Evolutionary conservation across 1,140 invertebrate species (phyloP), one percentile per base, ranked within the genome.

Genomic region (Parapsyche elsis): DNA sequence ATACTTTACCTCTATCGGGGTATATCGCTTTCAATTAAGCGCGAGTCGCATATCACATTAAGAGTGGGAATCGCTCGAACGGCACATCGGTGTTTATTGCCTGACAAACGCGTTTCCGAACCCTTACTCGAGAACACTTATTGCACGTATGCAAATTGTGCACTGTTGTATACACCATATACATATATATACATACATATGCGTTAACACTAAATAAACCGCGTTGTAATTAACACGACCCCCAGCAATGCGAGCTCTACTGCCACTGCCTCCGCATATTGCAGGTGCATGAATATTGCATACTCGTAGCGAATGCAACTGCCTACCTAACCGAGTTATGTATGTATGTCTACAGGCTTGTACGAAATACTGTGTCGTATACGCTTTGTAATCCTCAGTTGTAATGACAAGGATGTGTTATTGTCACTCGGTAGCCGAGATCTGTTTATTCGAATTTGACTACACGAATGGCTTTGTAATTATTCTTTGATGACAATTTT

Each of bases 241-340:
- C 45, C 23, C 64, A 23, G 64, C n/a, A 67, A 26, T 38, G 30
- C 30, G 30, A 38, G 7, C 30, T 38, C 30, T 1, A 38, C 30
- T 38, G 7, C 7, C n/a, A 38, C 1, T 38, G 30, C 30, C 30
- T 38, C 30, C 30, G 64, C 64, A 24, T 23, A 30, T 67, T 67
- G 64, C 64, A 67, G 64, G 64, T 67, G 64, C 24, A 67, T 67
- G 64, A 67, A 67, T 67, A 67, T 67, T 67, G 64, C 64, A 67
- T 23, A 12, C 12, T 53, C 12, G 16, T 10, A 9, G 59, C 10
- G 10, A 26, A 26, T 67, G 10, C 24, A 23, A 26, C 24, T 67
- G 59, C 59, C 21, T 5, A 19, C n/a, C 9, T 61, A 61, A 19
- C 16, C 14, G 21, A 61, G 59, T 61, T 61, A 53, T 53, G 12